Evolutionary conservation across 2,888 invertebrate genomes (phyloP).

Genomic region (Rhyacophila evoluta): DNA sequence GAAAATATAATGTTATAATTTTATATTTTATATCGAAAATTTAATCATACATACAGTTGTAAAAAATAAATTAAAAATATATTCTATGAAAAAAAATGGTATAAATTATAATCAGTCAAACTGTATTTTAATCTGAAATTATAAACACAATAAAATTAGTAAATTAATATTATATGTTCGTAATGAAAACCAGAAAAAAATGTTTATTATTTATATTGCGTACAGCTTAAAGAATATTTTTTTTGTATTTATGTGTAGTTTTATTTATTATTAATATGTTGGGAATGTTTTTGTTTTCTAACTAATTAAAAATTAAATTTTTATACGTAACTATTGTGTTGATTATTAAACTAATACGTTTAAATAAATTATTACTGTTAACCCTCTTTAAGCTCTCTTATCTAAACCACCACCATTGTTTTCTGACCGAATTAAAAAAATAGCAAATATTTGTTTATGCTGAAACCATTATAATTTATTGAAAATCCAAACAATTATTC

Average conservation of each 20-base stretch:
- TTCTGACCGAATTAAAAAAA: not conserved
- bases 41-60: not conserved
- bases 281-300: not conserved
- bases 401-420: not conserved
- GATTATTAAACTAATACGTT: not conserved
- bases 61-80: constrained; percentile 16
- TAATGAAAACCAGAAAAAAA: no score
- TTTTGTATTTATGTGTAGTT: no score
- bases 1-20: no score
- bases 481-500: not conserved
- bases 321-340: not conserved
- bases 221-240: no score
- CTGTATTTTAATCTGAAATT: not conserved
- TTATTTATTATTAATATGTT: not conserved
- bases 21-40: no score
- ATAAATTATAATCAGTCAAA: constrained; percentile 19
- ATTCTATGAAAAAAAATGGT: constrained; percentile 10
- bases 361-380: constrained; percentile 18
- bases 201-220: no score
- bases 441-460: not conserved
- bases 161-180: no score
- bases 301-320: not conserved
- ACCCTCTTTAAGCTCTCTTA: constrained; percentile 1
- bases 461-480: constrained; percentile 6
- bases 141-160: not conserved